Conservation (phyloP, 2,888 invertebrate species). For the Lochmaea capreae region DNA sequence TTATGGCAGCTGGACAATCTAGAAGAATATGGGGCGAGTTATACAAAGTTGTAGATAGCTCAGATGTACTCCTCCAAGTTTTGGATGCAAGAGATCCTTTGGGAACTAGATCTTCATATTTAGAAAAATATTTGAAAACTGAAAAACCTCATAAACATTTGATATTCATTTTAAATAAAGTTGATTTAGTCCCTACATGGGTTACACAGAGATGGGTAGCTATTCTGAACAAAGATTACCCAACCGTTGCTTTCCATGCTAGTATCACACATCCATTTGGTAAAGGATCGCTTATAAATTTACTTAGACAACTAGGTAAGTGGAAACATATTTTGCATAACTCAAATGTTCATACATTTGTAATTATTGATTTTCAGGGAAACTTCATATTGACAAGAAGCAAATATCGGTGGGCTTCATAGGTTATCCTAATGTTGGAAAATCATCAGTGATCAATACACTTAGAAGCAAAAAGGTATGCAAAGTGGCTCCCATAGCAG, state of each 20-base stretch:
- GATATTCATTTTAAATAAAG: conserved; percentile 97
- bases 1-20: conserved; percentile 96
- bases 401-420: conserved; percentile 99
- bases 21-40: conserved; percentile 99
- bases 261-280: conserved; percentile 99
- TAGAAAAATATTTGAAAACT: conserved; percentile 90
- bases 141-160: conserved; percentile 98
- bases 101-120: conserved; percentile 93
- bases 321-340: conserved; percentile 2
- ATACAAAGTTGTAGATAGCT: conserved; percentile 98
- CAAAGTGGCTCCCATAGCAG: conserved; percentile 98
- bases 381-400: conserved; percentile 95
- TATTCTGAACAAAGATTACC: conserved; percentile 92
- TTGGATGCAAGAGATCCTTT: conserved; percentile 97
- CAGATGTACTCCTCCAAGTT: conserved; percentile 96
- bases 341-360: neutral
- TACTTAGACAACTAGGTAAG: conserved; percentile 89
- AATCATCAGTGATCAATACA: conserved; percentile 98
- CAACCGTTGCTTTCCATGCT: conserved; percentile 98
- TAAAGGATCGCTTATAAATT: conserved; percentile 95
- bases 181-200: conserved; percentile 97
- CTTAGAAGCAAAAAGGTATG: conserved; percentile 97
- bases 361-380: conserved; percentile 62
- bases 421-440: conserved; percentile 99
- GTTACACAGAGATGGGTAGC: conserved; percentile 98